phyloP scores from a whole-genome alignment of 2,113 vertebrate species.

The Hemiscyllium ocellatum region DNA sequence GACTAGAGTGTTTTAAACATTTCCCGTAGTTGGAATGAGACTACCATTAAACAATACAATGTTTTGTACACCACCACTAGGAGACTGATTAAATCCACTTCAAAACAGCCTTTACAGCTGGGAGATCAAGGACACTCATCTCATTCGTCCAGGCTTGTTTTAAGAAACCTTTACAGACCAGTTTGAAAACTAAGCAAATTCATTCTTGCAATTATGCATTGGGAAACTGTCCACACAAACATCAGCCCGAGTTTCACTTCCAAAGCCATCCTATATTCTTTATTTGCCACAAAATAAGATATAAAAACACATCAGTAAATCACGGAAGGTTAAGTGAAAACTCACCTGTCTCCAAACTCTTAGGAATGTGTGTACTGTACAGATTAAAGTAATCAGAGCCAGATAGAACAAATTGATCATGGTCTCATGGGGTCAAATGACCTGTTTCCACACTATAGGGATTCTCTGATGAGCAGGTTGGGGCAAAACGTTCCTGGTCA shows the following conservation, averaged over 20 bases:
- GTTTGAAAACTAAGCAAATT: not conserved
- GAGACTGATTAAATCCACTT: not conserved
- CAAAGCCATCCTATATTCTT: not conserved
- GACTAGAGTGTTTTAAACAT: not conserved
- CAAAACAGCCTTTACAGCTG: too few relatives aligned
- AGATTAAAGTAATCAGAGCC: slow-evolving; percentile 98
- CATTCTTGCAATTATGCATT: not conserved
- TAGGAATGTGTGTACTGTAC: slow-evolving; percentile 88
- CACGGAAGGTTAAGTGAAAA: not conserved
- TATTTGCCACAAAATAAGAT: not conserved
- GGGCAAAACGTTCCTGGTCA: too few relatives aligned
- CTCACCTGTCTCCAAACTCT: slow-evolving; percentile 84
- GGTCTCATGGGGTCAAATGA: too few relatives aligned
- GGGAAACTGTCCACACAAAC: not conserved
- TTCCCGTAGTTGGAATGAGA: not conserved
- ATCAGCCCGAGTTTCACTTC: not conserved
- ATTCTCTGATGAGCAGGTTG: not conserved
- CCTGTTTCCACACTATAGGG: too few relatives aligned
- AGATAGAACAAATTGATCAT: slow-evolving; percentile 84
- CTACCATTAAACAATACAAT: not conserved
- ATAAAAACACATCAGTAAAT: not conserved
- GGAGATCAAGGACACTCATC: not conserved
- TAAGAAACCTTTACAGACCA: not conserved
- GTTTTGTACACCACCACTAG: not conserved
- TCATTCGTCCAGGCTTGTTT: not conserved